These are phyloP conservation scores for Amblyornis subalaris DNA, from an alignment of 2,113 vertebrate species.

Conservation along the genomic window DNA sequence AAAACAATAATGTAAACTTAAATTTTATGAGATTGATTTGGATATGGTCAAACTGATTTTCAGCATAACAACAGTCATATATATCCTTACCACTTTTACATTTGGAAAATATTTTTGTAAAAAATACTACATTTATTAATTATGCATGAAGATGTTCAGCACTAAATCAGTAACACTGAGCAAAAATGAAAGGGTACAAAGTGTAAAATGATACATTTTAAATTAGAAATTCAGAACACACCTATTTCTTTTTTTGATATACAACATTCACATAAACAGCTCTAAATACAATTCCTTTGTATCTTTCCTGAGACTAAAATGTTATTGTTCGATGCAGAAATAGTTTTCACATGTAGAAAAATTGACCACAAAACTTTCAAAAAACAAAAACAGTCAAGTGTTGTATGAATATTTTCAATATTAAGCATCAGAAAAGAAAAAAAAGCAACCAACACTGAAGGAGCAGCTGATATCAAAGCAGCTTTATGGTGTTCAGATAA, in stretches of 20 bases:
- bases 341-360: neutral
- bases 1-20: neutral
- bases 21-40: neutral
- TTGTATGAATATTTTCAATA: neutral
- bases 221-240: neutral
- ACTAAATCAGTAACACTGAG: neutral
- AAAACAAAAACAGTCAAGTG: neutral
- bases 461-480: neutral
- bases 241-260: neutral
- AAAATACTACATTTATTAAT: neutral
- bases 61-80: neutral
- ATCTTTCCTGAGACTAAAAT: neutral
- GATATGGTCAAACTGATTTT: neutral
- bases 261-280: neutral
- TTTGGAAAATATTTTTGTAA: neutral
- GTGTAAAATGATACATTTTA: neutral
- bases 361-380: neutral
- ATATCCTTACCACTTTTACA: neutral
- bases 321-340: neutral
- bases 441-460: neutral
- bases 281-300: neutral
- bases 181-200: neutral
- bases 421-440: neutral
- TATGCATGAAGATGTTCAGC: neutral
- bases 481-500: neutral